Percentiles rank a stretch among this genome's conserved stretches.
Conservation (phyloP, 1,140 invertebrate genomes). For the Drosophila funebris region DNA sequence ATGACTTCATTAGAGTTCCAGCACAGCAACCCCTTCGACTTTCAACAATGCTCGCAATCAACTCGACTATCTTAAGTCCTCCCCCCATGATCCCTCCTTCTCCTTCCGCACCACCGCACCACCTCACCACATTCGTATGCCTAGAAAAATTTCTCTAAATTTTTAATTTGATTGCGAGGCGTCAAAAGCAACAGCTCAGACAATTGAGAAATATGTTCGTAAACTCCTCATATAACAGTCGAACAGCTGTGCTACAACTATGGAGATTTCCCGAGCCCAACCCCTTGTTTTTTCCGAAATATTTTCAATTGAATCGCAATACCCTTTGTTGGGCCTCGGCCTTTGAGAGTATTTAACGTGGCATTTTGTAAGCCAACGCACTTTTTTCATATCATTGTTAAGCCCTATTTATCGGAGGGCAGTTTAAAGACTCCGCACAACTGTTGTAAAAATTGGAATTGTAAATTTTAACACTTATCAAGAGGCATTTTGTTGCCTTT, state of each 20-base stretch:
- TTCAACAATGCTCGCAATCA: constrained; percentile 40
- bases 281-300: background rate
- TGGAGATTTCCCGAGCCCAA: constrained; percentile 17
- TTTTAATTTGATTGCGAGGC: constrained; percentile 69
- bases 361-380: constrained; percentile 35
- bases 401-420: constrained; percentile 27
- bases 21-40: constrained; percentile 38
- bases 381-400: constrained; percentile 61
- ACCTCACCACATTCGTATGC: background rate
- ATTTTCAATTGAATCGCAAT: constrained; percentile 34
- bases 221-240: background rate
- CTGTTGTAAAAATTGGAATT: constrained; percentile 78
- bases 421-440: constrained; percentile 54
- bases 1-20: constrained; percentile 71
- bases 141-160: constrained; percentile 39
- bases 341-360: constrained; percentile 18
- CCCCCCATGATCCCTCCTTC: background rate
- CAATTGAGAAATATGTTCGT: constrained; percentile 61
- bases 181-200: constrained; percentile 68
- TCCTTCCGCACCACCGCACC: background rate
- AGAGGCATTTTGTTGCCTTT: constrained; percentile 70
- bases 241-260: constrained; percentile 58
- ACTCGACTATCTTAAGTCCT: constrained; percentile 35
- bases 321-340: constrained; percentile 29
- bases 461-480: constrained; percentile 78